phyloP scores from a whole-genome alignment of 2,888 invertebrate species.

The Epinotia brunnichana region DNA sequence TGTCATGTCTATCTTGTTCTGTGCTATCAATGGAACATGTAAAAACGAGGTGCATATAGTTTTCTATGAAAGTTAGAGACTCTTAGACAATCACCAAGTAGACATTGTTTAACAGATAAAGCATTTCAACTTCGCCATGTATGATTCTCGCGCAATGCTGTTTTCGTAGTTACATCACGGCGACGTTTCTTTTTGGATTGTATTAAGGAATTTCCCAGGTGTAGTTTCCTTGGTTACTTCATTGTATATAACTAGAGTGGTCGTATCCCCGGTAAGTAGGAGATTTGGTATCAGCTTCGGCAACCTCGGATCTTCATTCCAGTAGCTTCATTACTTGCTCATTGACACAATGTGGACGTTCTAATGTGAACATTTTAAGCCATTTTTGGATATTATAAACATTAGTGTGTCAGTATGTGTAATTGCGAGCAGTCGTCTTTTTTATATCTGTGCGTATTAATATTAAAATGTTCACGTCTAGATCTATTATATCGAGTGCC shows the following conservation, averaged over 20 bases:
- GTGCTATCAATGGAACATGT: conserved; percentile 45
- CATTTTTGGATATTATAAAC: conserved; percentile 76
- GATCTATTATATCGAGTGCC: conserved; percentile 83
- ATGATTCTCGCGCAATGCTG: conserved; percentile 51
- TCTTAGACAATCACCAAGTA: conserved; percentile 69
- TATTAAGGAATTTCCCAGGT: conserved; percentile 64
- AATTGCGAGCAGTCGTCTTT: conserved; percentile 74
- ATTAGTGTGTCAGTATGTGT: conserved; percentile 75
- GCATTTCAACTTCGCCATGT: conserved; percentile 48
- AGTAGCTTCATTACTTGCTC: conserved; percentile 75
- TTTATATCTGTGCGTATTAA: conserved; percentile 79
- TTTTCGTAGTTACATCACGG: conserved; percentile 44
- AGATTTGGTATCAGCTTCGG: conserved; percentile 72
- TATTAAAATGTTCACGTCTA: conserved; percentile 82
- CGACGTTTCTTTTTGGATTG: conserved; percentile 46
- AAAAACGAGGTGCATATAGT: conserved; percentile 46
- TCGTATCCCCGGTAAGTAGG: conserved; percentile 74
- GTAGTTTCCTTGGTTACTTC: conserved; percentile 62
- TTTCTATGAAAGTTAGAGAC: conserved; percentile 49
- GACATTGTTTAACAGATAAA: conserved; percentile 66
- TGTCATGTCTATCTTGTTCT: conserved; percentile 51
- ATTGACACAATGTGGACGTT: conserved; percentile 67
- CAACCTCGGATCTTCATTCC: conserved; percentile 73
- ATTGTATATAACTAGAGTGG: conserved; percentile 80
- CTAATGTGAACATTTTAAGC: conserved; percentile 81